Conservation (phyloP, 2,888 invertebrate species). For the Heliconius cydno region DNA sequence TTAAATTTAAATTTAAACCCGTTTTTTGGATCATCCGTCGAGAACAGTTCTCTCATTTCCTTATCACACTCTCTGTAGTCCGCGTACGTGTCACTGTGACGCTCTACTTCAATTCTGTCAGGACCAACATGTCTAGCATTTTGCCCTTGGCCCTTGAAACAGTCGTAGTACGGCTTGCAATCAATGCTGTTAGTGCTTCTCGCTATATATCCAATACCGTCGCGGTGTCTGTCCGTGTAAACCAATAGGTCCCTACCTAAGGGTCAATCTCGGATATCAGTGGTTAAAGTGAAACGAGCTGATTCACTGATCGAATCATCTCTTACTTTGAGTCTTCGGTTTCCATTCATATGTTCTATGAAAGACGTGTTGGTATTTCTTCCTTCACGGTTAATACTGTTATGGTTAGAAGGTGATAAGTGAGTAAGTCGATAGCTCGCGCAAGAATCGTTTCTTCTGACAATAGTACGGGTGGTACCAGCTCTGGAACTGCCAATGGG, state of each 20-base stretch:
- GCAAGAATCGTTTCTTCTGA: conserved; percentile 77
- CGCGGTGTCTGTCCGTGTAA: conserved; percentile 59
- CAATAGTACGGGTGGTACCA: conserved; percentile 73
- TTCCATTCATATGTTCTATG: conserved; percentile 77
- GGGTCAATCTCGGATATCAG: conserved; percentile 78
- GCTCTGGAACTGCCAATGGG: conserved; percentile 76
- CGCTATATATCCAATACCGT: conserved; percentile 67
- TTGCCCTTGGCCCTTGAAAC: conserved; percentile 64
- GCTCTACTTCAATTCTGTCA: conserved; percentile 57
- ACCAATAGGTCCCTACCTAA: conserved; percentile 59
- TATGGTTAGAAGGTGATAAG: conserved; percentile 77
- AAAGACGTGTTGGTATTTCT: conserved; percentile 78
- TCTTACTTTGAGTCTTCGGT: conserved; percentile 65
- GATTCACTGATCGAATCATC: conserved; percentile 77
- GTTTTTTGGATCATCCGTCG: conserved; percentile 60
- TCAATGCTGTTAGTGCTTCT: conserved; percentile 75
- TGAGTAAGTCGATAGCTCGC: conserved; percentile 76
- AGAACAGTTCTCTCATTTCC: conserved; percentile 60
- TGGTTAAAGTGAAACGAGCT: conserved; percentile 71
- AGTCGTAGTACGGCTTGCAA: conserved; percentile 78
- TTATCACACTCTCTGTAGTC: conserved; percentile 66
- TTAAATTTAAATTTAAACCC: conserved; percentile 75
- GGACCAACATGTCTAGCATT: conserved; percentile 48
- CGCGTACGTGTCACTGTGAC: conserved; percentile 70
- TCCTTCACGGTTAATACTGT: conserved; percentile 71